These are phyloP conservation scores for Otocyon megalotis DNA, from an alignment of 2,113 vertebrate species.

Conservation along the genomic window DNA sequence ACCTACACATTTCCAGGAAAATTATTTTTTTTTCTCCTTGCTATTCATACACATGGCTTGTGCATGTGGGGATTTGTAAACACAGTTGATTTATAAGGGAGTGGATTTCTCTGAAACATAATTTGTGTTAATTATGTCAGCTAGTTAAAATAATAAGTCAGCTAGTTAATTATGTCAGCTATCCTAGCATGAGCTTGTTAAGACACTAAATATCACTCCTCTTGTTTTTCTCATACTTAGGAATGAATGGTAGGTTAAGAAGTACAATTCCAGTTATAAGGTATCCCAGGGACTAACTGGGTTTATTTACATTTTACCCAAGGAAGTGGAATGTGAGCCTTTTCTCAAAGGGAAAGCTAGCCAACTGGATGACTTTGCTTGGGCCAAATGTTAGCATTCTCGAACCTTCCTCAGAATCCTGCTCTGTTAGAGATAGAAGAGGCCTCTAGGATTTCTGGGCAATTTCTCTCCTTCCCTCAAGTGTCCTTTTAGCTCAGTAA, in stretches of 20 bases:
- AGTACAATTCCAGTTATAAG: neutral
- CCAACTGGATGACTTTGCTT: neutral
- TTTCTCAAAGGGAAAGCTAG: slow-evolving; percentile 19
- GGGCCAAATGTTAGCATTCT: neutral
- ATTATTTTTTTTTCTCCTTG: neutral
- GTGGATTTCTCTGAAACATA: neutral
- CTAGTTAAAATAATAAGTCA: neutral
- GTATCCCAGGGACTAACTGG: neutral
- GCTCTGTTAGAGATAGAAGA: neutral
- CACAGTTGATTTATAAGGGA: neutral
- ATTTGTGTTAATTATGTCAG: slow-evolving; percentile 21
- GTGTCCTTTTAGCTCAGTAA: neutral
- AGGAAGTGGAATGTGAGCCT: neutral
- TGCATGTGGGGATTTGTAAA: neutral
- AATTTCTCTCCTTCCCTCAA: neutral
- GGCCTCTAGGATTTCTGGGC: neutral
- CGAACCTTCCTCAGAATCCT: neutral
- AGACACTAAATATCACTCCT: neutral
- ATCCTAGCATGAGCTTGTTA: neutral
- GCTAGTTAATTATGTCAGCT: neutral
- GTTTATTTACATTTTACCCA: neutral
- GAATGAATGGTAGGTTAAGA: neutral
- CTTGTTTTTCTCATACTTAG: neutral
- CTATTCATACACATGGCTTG: neutral
- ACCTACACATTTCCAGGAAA: neutral